These are phyloP conservation scores for Platycheirus rosarum DNA, from an alignment of 2,888 invertebrate genomes.

Conservation along the genomic window DNA sequence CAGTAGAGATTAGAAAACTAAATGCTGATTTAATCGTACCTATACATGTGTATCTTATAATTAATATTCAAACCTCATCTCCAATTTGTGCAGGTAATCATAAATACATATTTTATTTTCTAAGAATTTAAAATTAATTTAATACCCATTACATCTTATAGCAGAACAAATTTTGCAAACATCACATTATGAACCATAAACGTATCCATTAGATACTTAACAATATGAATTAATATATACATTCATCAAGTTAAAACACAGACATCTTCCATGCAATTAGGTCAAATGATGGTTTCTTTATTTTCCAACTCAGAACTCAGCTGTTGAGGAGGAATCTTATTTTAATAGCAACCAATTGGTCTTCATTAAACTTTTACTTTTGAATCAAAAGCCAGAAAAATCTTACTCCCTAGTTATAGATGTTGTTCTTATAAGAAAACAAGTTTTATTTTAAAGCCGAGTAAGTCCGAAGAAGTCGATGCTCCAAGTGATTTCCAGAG, in stretches of 20 bases:
- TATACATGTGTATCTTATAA: no score
- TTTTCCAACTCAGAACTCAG: background rate
- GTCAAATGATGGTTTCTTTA: background rate
- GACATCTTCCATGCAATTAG: background rate
- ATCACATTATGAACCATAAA: background rate
- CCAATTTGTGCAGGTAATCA: no score
- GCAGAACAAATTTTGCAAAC: background rate
- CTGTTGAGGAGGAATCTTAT: background rate
- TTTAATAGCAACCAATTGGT: slow-evolving; percentile 39
- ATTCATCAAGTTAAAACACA: background rate
- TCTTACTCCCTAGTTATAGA: slow-evolving; percentile 26
- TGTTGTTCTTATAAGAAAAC: slow-evolving; percentile 2
- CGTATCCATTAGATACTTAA: background rate
- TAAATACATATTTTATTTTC: no score
- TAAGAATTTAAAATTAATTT: slow-evolving; percentile 13
- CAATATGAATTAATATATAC: background rate
- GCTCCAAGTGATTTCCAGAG: slow-evolving; percentile 18
- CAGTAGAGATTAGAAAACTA: no score
- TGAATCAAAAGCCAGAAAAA: slow-evolving; percentile 33
- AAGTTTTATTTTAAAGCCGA: slow-evolving; percentile 4
- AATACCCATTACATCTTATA: slow-evolving; percentile 4
- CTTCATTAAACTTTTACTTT: slow-evolving; percentile 69
- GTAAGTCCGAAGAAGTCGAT: background rate
- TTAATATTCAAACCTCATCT: no score
- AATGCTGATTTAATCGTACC: no score